These are phyloP conservation scores for Cherax destructor DNA, from an alignment of 1,140 invertebrate species.

Conservation along the genomic window DNA sequence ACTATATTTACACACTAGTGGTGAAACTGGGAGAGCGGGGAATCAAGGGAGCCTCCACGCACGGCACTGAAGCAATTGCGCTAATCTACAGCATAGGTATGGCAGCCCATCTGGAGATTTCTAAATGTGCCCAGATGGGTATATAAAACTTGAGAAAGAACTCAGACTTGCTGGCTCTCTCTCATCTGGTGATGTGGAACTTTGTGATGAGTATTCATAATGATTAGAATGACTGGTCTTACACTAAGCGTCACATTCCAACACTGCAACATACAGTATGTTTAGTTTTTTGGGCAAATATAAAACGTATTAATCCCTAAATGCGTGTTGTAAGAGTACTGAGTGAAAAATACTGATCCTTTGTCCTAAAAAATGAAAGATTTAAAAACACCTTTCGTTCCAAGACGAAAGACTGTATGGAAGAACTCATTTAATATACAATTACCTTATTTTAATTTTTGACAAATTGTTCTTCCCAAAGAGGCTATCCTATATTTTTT, in stretches of 20 bases:
- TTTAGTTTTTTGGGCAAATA: constrained; percentile 12
- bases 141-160: neutral
- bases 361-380: constrained; percentile 22
- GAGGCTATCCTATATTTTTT: neutral
- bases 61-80: neutral
- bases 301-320: constrained; percentile 37
- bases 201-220: constrained; percentile 27
- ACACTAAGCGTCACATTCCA: neutral
- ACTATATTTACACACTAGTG: neutral
- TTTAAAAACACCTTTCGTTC: neutral
- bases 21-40: neutral
- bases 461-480: constrained; percentile 30
- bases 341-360: constrained; percentile 45
- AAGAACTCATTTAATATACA: constrained; percentile 55
- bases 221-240: constrained; percentile 15
- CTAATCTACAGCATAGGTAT: constrained; percentile 27
- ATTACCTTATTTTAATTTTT: constrained; percentile 14
- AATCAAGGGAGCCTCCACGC: neutral
- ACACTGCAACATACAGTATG: neutral
- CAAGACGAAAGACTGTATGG: constrained; percentile 3
- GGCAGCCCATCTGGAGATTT: constrained; percentile 13
- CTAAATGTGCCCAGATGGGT: constrained; percentile 4
- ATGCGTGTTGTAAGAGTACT: constrained; percentile 12
- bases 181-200: constrained; percentile 19
- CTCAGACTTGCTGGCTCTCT: neutral